phyloP scores from a whole-genome alignment of 1,140 invertebrate genomes.

The Listronotus oregonensis region DNA sequence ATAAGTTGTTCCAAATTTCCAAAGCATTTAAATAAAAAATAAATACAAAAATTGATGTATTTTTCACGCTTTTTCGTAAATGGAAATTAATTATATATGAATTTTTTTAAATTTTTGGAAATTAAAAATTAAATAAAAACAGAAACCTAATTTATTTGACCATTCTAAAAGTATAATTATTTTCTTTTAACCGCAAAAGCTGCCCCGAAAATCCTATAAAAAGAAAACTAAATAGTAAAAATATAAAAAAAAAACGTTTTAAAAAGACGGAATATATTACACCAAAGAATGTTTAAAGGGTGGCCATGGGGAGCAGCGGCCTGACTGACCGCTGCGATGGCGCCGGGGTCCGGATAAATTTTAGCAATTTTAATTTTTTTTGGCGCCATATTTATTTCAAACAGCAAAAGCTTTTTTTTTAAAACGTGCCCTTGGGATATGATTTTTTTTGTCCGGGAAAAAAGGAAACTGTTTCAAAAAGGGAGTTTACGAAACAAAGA shows the following conservation, averaged over 20 bases:
- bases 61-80: no score
- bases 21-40: no score
- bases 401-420: constrained; percentile 56
- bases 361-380: constrained; percentile 54
- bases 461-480: constrained; percentile 27
- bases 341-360: constrained; percentile 46
- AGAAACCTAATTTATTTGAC: no score
- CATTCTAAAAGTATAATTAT: no score
- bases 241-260: constrained; percentile 6
- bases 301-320: constrained; percentile 21
- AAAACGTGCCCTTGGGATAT: constrained; percentile 52
- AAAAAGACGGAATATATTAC: constrained; percentile 30
- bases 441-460: constrained; percentile 27
- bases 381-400: constrained; percentile 54
- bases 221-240: no score
- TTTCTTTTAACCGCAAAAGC: no score
- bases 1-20: no score
- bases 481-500: constrained; percentile 23
- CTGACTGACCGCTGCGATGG: constrained; percentile 46
- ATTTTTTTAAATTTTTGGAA: no score
- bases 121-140: no score
- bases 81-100: no score
- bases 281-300: constrained; percentile 32
- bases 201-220: no score
- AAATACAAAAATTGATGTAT: no score